These are phyloP conservation scores for Steatornis caripensis DNA, from an alignment of 2,113 vertebrate species.

Conservation along the genomic window DNA sequence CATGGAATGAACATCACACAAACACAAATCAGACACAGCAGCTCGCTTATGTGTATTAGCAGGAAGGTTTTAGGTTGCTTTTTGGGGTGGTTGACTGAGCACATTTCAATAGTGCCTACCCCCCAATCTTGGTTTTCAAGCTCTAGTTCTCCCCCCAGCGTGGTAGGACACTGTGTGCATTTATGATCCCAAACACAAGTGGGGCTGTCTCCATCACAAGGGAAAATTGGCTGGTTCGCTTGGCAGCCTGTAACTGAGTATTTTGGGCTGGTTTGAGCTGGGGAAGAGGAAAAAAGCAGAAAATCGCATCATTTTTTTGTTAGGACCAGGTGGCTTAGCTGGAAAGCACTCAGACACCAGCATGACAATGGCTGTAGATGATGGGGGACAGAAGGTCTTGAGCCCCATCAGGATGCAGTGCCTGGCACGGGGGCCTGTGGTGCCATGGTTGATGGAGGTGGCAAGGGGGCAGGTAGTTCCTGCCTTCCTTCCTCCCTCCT, in stretches of 20 bases:
- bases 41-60: background rate
- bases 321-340: background rate
- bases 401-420: too few relatives aligned
- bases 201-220: background rate
- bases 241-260: background rate
- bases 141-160: background rate
- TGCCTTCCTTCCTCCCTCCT: background rate
- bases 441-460: fast-evolving
- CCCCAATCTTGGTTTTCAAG: background rate
- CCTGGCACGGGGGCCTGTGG: background rate
- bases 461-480: background rate
- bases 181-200: background rate
- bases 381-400: background rate
- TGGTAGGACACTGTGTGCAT: fast-evolving
- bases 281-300: background rate
- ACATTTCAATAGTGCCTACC: background rate
- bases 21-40: background rate
- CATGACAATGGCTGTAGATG: background rate
- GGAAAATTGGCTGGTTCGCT: background rate
- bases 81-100: background rate
- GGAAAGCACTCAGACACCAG: fast-evolving
- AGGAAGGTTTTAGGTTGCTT: background rate
- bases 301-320: background rate
- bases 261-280: background rate
- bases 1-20: background rate